phyloP scores from a whole-genome alignment of 2,888 invertebrate species.

The Torymus aiolomorphi region DNA sequence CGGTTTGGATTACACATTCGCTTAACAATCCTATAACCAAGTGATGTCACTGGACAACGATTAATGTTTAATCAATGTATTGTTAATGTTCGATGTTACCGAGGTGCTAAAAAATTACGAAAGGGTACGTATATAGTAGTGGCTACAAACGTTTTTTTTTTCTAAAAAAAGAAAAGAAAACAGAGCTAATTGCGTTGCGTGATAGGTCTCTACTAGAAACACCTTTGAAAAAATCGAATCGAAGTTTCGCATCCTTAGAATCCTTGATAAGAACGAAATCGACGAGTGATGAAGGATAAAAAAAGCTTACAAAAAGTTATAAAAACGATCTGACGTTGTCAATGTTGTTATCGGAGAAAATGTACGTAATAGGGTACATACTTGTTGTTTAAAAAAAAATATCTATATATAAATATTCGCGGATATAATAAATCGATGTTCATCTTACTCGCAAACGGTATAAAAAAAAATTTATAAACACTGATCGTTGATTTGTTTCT shows the following conservation, averaged over 20 bases:
- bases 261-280: slow-evolving; percentile 20
- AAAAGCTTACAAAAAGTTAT: background rate
- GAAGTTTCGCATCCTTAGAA: slow-evolving; percentile 24
- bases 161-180: slow-evolving; percentile 5
- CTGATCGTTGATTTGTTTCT: slow-evolving; percentile 22
- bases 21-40: slow-evolving; percentile 41
- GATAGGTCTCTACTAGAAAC: slow-evolving; percentile 29
- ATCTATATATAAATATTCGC: background rate
- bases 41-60: slow-evolving; percentile 56
- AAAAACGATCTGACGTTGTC: slow-evolving; percentile 14
- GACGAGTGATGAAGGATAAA: slow-evolving; percentile 8
- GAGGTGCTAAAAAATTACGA: slow-evolving; percentile 56
- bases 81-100: slow-evolving; percentile 57
- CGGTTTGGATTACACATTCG: slow-evolving; percentile 36
- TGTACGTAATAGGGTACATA: slow-evolving; percentile 30
- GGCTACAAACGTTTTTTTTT: slow-evolving; percentile 30
- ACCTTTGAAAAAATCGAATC: slow-evolving; percentile 29
- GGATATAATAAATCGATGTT: slow-evolving; percentile 28
- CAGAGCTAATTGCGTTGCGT: background rate
- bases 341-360: slow-evolving; percentile 35
- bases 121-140: slow-evolving; percentile 33
- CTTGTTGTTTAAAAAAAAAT: slow-evolving; percentile 30
- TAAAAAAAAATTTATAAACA: background rate
- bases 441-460: slow-evolving; percentile 1
- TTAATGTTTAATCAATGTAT: slow-evolving; percentile 58